Conservation (phyloP, 1,140 invertebrate genomes). For the Magallana gigas region DNA sequence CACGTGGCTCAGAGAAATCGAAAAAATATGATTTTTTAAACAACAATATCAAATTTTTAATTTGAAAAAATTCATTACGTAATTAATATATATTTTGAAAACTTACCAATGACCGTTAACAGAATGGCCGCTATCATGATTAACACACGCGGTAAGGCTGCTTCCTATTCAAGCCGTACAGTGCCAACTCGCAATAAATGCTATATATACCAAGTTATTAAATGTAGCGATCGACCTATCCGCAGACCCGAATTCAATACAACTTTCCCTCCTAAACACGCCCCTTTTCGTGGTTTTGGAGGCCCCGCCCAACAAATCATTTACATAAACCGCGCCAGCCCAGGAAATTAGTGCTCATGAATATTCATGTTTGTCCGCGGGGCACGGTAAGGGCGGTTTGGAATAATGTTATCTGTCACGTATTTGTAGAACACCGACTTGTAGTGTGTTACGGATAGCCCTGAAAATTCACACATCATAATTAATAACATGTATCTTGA, state of each 20-base stretch:
- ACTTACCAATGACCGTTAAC: conserved; percentile 26
- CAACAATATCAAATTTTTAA: background rate
- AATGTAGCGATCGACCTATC: conserved; percentile 12
- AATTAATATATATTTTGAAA: background rate
- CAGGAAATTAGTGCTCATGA: background rate
- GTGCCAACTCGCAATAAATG: conserved; percentile 9
- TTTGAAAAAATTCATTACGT: background rate
- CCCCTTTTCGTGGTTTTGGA: background rate
- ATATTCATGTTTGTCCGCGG: background rate
- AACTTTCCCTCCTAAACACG: background rate
- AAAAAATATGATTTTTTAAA: too few species aligned
- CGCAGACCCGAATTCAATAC: background rate
- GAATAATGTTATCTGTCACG: background rate
- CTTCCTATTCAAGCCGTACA: conserved; percentile 1
- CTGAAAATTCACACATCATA: too few species aligned
- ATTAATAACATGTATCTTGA: too few species aligned
- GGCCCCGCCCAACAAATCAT: background rate
- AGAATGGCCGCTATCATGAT: conserved; percentile 25
- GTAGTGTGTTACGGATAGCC: too few species aligned
- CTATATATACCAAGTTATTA: conserved; percentile 28
- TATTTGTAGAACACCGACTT: background rate
- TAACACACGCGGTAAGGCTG: conserved; percentile 24
- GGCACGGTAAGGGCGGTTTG: background rate
- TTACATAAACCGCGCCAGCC: conserved; percentile 15
- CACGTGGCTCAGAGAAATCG: too few species aligned